Evolutionary conservation across 2,113 vertebrate species (phyloP).

Genomic region (Strix uralensis): DNA sequence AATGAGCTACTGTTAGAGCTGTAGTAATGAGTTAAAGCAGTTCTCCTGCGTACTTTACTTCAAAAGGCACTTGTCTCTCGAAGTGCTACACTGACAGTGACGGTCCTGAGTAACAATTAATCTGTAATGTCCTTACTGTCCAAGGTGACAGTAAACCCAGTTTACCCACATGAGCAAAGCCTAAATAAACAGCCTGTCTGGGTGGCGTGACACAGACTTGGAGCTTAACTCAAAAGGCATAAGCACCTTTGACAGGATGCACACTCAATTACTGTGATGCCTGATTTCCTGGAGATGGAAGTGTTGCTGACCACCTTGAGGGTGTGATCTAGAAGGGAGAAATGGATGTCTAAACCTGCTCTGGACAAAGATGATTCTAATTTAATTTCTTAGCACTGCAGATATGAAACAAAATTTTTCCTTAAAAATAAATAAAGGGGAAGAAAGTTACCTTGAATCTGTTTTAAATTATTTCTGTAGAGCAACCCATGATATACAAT

Average conservation of each 20-base stretch:
- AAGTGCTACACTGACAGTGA: background rate
- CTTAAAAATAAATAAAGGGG: background rate
- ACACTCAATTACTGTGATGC: background rate
- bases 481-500: slow-evolving; percentile 35
- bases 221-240: background rate
- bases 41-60: background rate
- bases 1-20: background rate
- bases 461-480: slow-evolving; percentile 31
- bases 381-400: background rate
- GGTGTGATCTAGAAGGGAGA: background rate
- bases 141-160: background rate
- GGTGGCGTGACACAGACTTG: background rate
- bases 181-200: background rate
- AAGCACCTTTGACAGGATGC: background rate
- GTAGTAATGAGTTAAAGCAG: background rate
- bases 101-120: background rate
- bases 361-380: background rate
- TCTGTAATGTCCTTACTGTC: background rate
- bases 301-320: background rate
- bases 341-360: background rate
- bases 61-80: background rate
- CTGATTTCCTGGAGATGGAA: background rate
- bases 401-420: background rate
- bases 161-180: background rate
- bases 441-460: background rate